phyloP scores from a whole-genome alignment of 2,888 invertebrate genomes.

The Brachynemurus nebulosus region DNA sequence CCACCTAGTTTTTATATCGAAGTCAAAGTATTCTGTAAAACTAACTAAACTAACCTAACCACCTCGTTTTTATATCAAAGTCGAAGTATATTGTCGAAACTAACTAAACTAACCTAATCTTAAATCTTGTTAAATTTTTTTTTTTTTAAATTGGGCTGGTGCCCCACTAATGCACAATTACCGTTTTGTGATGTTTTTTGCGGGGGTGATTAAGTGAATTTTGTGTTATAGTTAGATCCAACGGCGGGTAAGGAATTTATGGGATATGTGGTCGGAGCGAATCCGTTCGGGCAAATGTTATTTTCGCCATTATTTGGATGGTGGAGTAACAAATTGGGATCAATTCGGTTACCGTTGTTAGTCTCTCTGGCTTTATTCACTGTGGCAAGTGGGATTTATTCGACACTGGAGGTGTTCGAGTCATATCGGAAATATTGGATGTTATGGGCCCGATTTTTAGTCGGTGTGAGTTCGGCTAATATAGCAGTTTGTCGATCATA shows the following conservation, averaged over 20 bases:
- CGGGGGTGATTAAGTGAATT: no score
- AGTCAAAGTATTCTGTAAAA: no score
- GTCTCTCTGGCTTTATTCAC: slow-evolving; percentile 57
- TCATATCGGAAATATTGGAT: slow-evolving; percentile 55
- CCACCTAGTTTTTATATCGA: no score
- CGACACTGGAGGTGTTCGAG: slow-evolving; percentile 54
- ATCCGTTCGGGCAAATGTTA: slow-evolving; percentile 75
- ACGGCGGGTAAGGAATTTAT: slow-evolving; percentile 68
- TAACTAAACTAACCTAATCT: no score
- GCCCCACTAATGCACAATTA: no score
- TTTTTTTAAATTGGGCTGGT: no score
- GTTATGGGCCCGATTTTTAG: slow-evolving; percentile 60
- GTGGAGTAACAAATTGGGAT: slow-evolving; percentile 66
- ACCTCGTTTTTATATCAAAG: no score
- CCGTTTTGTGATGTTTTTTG: no score
- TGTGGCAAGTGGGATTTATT: slow-evolving; percentile 57
- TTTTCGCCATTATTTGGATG: slow-evolving; percentile 73
- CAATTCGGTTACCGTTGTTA: slow-evolving; percentile 57
- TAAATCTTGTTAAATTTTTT: no score
- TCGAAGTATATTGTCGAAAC: no score
- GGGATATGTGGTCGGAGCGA: slow-evolving; percentile 73
- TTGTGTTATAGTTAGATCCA: slow-evolving; percentile 64
- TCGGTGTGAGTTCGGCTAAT: slow-evolving; percentile 75
- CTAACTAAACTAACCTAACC: no score
- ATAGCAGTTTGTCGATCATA: slow-evolving; percentile 74